Evolutionary conservation across 2,113 vertebrate species (phyloP).

Genomic region (Anser cygnoides): DNA sequence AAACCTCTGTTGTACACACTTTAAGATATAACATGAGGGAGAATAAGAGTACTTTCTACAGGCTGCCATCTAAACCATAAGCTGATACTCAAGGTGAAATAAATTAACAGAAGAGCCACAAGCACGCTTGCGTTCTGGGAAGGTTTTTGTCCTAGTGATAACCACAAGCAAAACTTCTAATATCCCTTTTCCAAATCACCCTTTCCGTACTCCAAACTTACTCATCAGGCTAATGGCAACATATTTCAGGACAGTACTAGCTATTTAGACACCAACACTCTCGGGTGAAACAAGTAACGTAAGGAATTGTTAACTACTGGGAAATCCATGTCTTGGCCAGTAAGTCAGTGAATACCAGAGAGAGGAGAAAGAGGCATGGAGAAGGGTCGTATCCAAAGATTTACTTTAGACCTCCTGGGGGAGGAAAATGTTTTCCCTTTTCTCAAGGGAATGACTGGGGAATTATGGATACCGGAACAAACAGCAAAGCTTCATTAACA

Average conservation of each 20-base stretch:
- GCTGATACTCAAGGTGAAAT: neutral
- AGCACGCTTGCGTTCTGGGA: neutral
- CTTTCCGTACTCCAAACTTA: neutral
- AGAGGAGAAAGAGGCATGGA: neutral
- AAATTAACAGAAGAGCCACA: neutral
- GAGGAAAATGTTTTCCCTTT: too few species aligned
- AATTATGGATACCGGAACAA: neutral
- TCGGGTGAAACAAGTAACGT: neutral
- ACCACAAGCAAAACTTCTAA: neutral
- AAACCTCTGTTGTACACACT: neutral
- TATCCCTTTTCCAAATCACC: neutral
- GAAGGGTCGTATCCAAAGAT: neutral
- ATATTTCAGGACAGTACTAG: neutral
- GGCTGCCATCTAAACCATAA: neutral
- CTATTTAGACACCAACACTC: neutral
- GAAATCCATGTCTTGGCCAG: neutral
- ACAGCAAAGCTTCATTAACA: neutral
- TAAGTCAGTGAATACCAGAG: neutral
- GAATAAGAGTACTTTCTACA: neutral
- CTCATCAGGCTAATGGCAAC: neutral
- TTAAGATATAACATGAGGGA: neutral
- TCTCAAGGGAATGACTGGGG: neutral
- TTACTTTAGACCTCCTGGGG: neutral
- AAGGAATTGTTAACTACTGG: neutral
- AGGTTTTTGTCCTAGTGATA: neutral